Evolutionary conservation across 1,140 invertebrate species (phyloP).

Genomic region (Caenorhabditis briggsae): DNA sequence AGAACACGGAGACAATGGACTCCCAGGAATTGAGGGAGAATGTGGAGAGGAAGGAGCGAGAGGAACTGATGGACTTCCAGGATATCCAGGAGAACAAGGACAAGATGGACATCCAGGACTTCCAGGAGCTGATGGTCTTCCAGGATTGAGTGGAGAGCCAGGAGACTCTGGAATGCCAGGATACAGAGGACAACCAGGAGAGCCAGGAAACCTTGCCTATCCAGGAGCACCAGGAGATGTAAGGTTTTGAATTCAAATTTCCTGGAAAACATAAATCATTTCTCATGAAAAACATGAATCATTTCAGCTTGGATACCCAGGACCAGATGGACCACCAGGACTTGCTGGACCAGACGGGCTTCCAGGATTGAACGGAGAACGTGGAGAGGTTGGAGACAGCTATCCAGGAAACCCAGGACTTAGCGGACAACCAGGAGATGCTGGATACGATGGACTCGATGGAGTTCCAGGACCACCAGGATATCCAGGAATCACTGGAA

Average conservation of each 20-base stretch:
- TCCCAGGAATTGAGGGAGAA: conserved; percentile 65
- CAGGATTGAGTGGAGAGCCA: conserved; percentile 63
- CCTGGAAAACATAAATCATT: too few species aligned
- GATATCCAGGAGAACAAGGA: conserved; percentile 61
- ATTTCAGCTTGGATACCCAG: conserved; percentile 56
- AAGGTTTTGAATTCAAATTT: too few species aligned
- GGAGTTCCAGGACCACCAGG: conserved; percentile 68
- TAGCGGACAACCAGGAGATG: conserved; percentile 62
- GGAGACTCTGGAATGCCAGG: conserved; percentile 62
- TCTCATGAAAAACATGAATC: not conserved
- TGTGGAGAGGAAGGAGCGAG: conserved; percentile 62
- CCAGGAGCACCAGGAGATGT: conserved; percentile 65
- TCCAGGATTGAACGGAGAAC: conserved; percentile 61
- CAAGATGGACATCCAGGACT: conserved; percentile 60
- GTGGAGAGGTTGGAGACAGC: conserved; percentile 63
- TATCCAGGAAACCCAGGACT: conserved; percentile 63
- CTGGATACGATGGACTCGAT: conserved; percentile 64
- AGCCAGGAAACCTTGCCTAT: conserved; percentile 63
- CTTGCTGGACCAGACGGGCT: conserved; percentile 62
- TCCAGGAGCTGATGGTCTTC: conserved; percentile 61
- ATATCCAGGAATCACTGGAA: conserved; percentile 65
- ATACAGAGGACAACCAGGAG: conserved; percentile 59
- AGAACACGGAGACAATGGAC: conserved; percentile 63
- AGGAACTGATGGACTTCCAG: conserved; percentile 53
- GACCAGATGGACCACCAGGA: conserved; percentile 63